Evolutionary conservation across 92 coral and sea anemone genomes (phyloP).

Genomic region (Zoanthus solanderi): DNA sequence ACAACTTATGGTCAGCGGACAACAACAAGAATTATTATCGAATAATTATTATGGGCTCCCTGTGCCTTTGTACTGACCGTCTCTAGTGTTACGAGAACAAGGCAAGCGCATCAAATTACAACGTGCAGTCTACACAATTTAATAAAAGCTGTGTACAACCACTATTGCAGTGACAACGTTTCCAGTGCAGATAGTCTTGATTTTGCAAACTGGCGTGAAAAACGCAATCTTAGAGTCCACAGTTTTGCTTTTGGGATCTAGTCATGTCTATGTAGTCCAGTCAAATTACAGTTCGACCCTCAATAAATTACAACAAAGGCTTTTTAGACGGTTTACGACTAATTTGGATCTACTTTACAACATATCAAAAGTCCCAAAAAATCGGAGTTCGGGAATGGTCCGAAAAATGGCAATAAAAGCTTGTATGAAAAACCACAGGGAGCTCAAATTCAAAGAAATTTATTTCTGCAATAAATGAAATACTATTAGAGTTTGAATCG

Average conservation of each 20-base stretch:
- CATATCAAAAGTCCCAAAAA: no score
- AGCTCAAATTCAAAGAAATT: no score
- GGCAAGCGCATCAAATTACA: conserved; percentile 42
- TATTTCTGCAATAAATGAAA: no score
- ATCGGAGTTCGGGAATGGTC: no score
- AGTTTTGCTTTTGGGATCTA: conserved; percentile 65
- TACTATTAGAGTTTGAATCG: no score
- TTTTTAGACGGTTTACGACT: no score
- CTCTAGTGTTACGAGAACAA: conserved; percentile 63
- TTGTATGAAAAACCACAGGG: no score
- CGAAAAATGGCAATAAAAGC: no score
- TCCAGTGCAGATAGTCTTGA: not conserved
- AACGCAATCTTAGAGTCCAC: conserved; percentile 5
- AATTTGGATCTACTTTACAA: no score
- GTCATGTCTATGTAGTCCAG: conserved; percentile 44
- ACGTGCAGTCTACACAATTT: conserved; percentile 20
- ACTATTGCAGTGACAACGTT: conserved; percentile 19
- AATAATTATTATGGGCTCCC: not conserved
- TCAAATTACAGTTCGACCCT: no score
- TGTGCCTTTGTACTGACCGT: not conserved
- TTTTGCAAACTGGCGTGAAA: not conserved
- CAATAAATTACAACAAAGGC: no score
- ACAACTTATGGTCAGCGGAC: conserved; percentile 43
- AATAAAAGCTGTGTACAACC: conserved; percentile 41
- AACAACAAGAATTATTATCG: not conserved